Percentiles rank a stretch among this genome's conserved stretches.
Evolutionary conservation across 2,888 invertebrate genomes (phyloP).

Genomic region (Empis livida): DNA sequence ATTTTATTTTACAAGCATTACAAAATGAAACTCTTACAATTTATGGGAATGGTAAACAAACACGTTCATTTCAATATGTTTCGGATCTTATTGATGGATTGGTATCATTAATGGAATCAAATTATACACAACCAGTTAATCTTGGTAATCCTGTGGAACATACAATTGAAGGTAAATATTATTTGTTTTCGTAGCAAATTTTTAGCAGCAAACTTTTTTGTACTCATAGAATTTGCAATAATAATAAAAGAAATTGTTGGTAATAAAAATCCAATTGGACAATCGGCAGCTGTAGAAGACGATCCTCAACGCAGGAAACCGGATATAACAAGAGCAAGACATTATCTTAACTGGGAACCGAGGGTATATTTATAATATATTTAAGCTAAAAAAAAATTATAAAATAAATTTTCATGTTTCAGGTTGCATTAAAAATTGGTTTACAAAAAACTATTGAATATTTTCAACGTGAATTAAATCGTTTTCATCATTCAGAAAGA

Average conservation of each 20-base stretch:
- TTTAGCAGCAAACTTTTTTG: slow-evolving; percentile 1
- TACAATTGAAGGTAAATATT: slow-evolving; percentile 64
- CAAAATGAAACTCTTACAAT: slow-evolving; percentile 92
- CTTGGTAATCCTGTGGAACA: slow-evolving; percentile 97
- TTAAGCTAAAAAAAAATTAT: background rate
- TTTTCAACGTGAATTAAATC: slow-evolving; percentile 75
- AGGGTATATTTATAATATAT: slow-evolving; percentile 42
- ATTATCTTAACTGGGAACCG: slow-evolving; percentile 81
- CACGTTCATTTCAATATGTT: slow-evolving; percentile 96
- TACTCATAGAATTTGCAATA: slow-evolving; percentile 60
- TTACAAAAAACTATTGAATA: slow-evolving; percentile 86
- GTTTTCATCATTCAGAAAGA: slow-evolving; percentile 16
- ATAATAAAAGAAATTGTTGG: slow-evolving; percentile 77
- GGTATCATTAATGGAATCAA: slow-evolving; percentile 82
- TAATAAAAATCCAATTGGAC: slow-evolving; percentile 70
- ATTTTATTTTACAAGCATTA: slow-evolving; percentile 93
- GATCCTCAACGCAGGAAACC: slow-evolving; percentile 93
- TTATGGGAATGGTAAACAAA: slow-evolving; percentile 78
- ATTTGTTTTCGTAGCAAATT: background rate
- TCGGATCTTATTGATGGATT: slow-evolving; percentile 94
- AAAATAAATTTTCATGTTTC: slow-evolving; percentile 12
- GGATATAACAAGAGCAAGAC: slow-evolving; percentile 80
- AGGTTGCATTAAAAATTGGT: slow-evolving; percentile 72
- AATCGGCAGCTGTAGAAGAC: slow-evolving; percentile 80
- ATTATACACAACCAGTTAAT: slow-evolving; percentile 87